Evolutionary conservation across 1,140 invertebrate genomes (phyloP).

Genomic region (Cotesia glomerata): DNA sequence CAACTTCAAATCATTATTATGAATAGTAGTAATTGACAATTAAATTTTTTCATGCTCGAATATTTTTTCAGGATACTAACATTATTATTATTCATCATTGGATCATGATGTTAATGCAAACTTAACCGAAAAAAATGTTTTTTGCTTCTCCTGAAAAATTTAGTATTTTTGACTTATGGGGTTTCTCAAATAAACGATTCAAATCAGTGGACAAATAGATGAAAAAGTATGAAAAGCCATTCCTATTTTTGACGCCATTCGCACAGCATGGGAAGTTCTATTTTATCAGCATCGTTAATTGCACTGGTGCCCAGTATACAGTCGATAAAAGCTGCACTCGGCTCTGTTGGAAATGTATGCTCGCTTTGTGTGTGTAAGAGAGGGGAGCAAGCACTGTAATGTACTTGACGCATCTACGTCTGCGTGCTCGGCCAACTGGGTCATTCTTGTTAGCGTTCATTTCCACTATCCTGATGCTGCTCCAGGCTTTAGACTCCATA

Average conservation of each 20-base stretch:
- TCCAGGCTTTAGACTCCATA: not conserved
- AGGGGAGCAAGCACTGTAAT: not conserved
- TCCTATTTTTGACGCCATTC: not conserved
- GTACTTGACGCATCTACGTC: conserved; percentile 4
- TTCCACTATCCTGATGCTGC: conserved; percentile 32
- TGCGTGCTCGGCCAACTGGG: conserved; percentile 42
- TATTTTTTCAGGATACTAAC: no score
- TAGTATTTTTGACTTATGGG: no score
- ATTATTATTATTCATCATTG: no score
- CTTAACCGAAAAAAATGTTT: no score
- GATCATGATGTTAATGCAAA: no score
- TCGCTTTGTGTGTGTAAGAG: conserved; percentile 28
- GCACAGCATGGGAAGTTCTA: conserved; percentile 26
- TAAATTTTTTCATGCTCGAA: no score
- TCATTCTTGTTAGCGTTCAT: conserved; percentile 52
- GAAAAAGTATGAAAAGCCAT: conserved; percentile 6
- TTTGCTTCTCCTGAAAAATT: no score
- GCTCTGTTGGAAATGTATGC: conserved; percentile 28
- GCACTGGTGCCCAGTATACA: conserved; percentile 31
- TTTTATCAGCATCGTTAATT: conserved; percentile 40
- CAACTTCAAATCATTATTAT: no score
- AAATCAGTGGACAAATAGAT: not conserved
- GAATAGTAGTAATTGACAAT: no score
- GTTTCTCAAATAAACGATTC: no score
- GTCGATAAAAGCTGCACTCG: conserved; percentile 35